Base-by-base conservation (phyloP, 2,888 invertebrate species). In the Folsomia manolachei region DNA sequence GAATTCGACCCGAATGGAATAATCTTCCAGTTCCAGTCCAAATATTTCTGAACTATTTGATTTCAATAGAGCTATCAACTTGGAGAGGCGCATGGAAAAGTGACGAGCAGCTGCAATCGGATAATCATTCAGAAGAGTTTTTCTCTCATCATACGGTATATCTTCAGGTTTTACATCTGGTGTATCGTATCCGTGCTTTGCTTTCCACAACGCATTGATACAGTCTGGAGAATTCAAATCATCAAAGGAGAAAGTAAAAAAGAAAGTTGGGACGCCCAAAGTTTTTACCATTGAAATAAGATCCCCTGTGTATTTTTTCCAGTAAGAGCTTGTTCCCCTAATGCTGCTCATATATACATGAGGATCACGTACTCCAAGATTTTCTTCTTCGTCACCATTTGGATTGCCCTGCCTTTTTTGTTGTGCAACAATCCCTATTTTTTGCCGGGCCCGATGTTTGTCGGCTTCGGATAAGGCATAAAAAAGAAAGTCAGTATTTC, bases 241-340 rank as follows among this genome's bases (percentile, higher is more conserved):
- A 27, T 74, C 71, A 19, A 64, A 71, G 0, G 71, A 71, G 14
- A 71, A 39, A 14, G 74, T 74, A 1, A 74, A n/a, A 26, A 74
- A 74, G 4, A 69, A 69, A 1, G 74, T 66, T 1, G 74, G 71
- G 14, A 2, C 19, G n/a, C 63, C 63, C 1, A 69, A 25, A 14
- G 65, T 51, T 21, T 71, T 61, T 18, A 74, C 63, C 71, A 71
- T 71, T 2, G 71, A 61, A 0, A 69, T 7, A 0, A 71, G 27
- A n/a, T 74, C 69, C 14, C 53, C 27, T 2, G 66, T 62, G 27
- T 62, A 74, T 27, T 62, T 71, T 66, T 53, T 61, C 74, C 74
- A 74, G 27, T n/a, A n/a, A n/a, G n/a, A n/a, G n/a, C n/a, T n/a
- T n/a, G n/a, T n/a, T n/a, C n/a, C n/a, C n/a, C n/a, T n/a, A n/a